These are phyloP conservation scores for Natator depressus DNA, from an alignment of 2,113 vertebrate species.

Conservation along the genomic window DNA sequence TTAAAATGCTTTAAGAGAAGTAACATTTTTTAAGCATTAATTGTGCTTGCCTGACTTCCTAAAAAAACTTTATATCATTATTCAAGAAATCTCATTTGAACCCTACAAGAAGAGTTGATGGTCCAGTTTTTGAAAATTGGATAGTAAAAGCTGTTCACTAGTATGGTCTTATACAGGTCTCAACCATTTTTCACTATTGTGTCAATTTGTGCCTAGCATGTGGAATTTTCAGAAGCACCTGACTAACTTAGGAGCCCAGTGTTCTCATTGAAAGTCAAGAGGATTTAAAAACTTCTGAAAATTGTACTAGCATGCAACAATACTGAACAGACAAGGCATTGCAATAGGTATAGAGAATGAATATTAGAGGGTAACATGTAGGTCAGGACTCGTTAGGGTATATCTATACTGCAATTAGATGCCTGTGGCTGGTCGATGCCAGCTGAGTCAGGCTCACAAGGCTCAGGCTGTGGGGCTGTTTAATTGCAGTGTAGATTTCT, in stretches of 20 bases:
- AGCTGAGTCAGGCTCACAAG: background rate
- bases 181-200: background rate
- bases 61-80: background rate
- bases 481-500: no score
- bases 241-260: background rate
- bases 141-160: background rate
- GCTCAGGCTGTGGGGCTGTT: no score
- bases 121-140: background rate
- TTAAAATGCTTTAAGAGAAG: background rate
- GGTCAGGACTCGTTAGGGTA: background rate
- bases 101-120: background rate
- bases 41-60: background rate
- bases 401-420: background rate
- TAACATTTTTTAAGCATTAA: background rate
- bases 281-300: no score
- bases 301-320: background rate
- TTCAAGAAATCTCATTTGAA: background rate
- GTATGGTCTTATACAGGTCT: background rate
- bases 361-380: background rate
- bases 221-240: background rate
- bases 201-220: background rate
- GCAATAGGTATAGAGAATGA: background rate
- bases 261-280: background rate
- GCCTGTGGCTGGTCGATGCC: background rate
- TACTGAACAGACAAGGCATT: background rate